phyloP scores from a whole-genome alignment of 2,888 invertebrate genomes.

The Deilephila elpenor region DNA sequence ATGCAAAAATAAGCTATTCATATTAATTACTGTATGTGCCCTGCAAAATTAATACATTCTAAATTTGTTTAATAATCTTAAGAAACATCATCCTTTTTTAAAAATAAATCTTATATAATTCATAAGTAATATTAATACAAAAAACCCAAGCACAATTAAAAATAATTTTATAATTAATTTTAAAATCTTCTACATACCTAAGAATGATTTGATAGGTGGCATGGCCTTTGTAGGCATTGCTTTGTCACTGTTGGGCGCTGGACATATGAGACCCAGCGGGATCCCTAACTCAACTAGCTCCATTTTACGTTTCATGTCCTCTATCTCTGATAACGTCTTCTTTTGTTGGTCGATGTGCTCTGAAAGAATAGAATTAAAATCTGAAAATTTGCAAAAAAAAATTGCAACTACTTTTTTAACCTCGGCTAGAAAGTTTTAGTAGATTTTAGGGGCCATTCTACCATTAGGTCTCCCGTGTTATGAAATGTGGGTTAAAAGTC shows the following conservation, averaged over 20 bases:
- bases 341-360: constrained; percentile 62
- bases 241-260: constrained; percentile 64
- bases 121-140: not conserved
- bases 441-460: too few species aligned
- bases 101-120: too few species aligned
- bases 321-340: constrained; percentile 71
- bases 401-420: too few species aligned
- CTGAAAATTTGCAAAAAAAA: too few species aligned
- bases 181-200: constrained; percentile 59
- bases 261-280: constrained; percentile 77
- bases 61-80: too few species aligned
- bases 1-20: too few species aligned
- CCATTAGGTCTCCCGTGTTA: too few species aligned
- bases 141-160: not conserved
- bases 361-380: not conserved
- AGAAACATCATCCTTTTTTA: too few species aligned
- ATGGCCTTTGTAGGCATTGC: constrained; percentile 81
- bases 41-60: too few species aligned
- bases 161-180: not conserved
- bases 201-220: constrained; percentile 78
- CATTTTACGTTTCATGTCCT: constrained; percentile 80
- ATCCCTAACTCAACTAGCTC: constrained; percentile 78
- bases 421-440: too few species aligned
- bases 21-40: too few species aligned
- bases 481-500: too few species aligned